Evolutionary conservation across 2,113 vertebrate species (phyloP), one percentile per base, ranked within the genome.

Genomic region (Rhinichthys klamathensis): DNA sequence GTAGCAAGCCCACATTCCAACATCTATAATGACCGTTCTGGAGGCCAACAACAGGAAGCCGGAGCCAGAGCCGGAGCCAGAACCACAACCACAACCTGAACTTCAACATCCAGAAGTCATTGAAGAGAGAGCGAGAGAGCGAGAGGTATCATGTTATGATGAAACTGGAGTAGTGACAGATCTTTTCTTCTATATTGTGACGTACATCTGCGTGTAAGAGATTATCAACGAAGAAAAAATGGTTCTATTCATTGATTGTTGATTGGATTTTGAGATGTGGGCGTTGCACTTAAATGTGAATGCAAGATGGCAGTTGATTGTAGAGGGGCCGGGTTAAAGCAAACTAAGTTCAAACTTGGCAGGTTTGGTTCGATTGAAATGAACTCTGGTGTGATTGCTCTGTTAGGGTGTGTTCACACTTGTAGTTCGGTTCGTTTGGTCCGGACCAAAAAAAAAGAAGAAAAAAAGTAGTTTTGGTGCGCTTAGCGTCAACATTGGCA

Each of bases 1-100:
- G 75, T 25, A 98, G 96, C 96, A 97, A 97, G 96, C 96, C 9
- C 97, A 98, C 86, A 95, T 98, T 75, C 95, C 97, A 4, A 88
- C 95, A 79, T 97, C 97, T 86, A 95, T 96, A 88, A 97, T 98
- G 95, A 65, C 90, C 0, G 95, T 98, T 72, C 91, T 98, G 91
- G 97, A 98, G 73, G 95, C 94, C 23, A 93, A 94, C 23, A 93
- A 86, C 78, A 96, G 95, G 65, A 92, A 95, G 4, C 60, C 90
- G 0, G 95, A 96, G 51, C 89, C 92, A 0, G 95, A 96, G 49
- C 89, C 92, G 0, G 95, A 96, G 46, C 89, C 92, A 1, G 95
- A 96, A 46, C 89, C 92, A 1, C 94, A 95, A 35, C 85, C 92
- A 15, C 76, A 77, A 18, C 85, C 80, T 23, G 83, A 73, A 79